A percentile compares a stretch with the other conserved stretches of the same genome.
phyloP scores from a whole-genome alignment of 2,113 vertebrate genomes.

The Dicentrarchus labrax region DNA sequence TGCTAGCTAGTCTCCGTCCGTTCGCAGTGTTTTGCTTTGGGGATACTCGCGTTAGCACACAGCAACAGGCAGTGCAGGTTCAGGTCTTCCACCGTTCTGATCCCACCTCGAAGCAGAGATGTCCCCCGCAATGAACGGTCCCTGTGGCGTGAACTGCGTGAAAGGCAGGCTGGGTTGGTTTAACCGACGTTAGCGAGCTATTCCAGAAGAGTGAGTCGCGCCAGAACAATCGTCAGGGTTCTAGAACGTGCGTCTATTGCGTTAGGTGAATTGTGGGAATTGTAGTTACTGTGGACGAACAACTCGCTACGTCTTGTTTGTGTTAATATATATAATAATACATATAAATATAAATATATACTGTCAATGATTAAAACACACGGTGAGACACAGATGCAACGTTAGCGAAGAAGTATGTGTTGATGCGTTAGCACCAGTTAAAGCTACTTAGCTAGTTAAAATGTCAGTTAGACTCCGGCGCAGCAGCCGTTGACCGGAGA shows the following conservation, averaged over 20 bases:
- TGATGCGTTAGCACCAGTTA: not conserved
- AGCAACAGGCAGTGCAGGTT: not conserved
- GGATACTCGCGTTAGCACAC: not conserved
- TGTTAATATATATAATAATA: too few species aligned
- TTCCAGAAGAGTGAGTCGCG: constrained; percentile 36
- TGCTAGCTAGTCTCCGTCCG: constrained; percentile 32
- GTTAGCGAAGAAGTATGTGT: not conserved
- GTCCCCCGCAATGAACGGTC: not conserved
- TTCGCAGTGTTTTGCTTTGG: not conserved
- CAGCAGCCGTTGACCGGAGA: not conserved
- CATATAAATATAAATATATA: too few species aligned
- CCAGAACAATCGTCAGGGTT: constrained; percentile 41
- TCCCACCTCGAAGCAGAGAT: not conserved
- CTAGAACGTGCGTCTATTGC: constrained; percentile 42
- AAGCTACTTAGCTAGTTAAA: not conserved
- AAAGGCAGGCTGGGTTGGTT: not conserved
- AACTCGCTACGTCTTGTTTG: too few species aligned
- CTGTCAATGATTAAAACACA: too few species aligned
- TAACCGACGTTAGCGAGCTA: constrained; percentile 6
- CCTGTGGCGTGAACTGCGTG: not conserved
- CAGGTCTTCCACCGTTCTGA: not conserved
- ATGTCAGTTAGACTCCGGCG: too few species aligned
- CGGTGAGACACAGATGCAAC: fast-evolving
- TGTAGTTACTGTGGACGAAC: constrained; percentile 40
- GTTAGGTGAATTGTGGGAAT: constrained; percentile 59